Evolutionary conservation across 2,113 vertebrate species (phyloP).

Genomic region (Bungarus multicinctus): DNA sequence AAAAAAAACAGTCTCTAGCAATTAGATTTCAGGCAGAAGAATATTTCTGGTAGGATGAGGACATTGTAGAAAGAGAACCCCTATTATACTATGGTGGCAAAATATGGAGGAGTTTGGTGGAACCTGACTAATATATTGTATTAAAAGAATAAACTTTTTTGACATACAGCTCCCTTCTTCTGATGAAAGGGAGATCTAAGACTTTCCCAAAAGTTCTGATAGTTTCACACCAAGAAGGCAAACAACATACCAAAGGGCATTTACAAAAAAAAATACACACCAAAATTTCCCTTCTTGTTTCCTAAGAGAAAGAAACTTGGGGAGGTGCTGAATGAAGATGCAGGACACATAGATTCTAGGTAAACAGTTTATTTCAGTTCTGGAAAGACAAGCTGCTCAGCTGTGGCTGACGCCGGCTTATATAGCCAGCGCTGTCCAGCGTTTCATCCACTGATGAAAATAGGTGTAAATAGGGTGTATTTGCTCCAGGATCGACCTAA

Average conservation of each 20-base stretch:
- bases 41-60: neutral
- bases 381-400: no score
- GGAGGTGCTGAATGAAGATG: no score
- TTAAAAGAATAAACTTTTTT: neutral
- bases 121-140: neutral
- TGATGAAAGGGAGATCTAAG: neutral
- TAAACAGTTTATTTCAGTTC: no score
- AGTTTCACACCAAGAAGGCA: neutral
- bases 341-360: no score
- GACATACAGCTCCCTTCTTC: neutral
- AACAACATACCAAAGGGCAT: neutral
- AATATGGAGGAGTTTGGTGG: neutral
- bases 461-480: no score
- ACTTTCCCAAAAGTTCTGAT: neutral
- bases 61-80: neutral
- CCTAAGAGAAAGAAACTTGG: neutral
- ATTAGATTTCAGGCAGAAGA: slow-evolving; percentile 23
- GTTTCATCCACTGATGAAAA: no score
- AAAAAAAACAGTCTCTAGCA: slow-evolving; percentile 50
- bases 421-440: no score
- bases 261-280: neutral
- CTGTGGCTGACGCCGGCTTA: no score
- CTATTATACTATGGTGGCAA: neutral
- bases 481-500: no score
- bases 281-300: neutral